Conservation (phyloP, 2,113 vertebrate genomes). For the Notarius lentiginosus region DNA sequence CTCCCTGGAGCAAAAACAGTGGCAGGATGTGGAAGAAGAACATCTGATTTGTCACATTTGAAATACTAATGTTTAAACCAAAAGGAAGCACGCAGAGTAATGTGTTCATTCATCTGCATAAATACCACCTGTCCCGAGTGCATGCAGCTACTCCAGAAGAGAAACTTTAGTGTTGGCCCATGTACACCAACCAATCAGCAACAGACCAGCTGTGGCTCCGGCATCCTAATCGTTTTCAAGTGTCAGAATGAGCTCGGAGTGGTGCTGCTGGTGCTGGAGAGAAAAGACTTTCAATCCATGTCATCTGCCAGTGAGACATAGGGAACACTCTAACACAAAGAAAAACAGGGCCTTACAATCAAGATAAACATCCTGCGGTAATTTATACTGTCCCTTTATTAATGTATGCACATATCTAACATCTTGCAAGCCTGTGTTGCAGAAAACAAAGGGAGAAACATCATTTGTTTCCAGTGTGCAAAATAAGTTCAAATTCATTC, state of each 20-base stretch:
- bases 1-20: slow-evolving; percentile 58
- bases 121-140: slow-evolving; percentile 96
- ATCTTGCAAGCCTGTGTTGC: slow-evolving; percentile 30
- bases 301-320: slow-evolving; percentile 72
- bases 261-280: slow-evolving; percentile 66
- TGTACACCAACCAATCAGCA: slow-evolving; percentile 70
- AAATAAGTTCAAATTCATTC: neutral
- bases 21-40: slow-evolving; percentile 88
- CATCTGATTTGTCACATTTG: slow-evolving; percentile 99
- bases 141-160: slow-evolving; percentile 88
- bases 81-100: slow-evolving; percentile 97
- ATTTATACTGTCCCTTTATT: slow-evolving; percentile 78
- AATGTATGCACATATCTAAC: slow-evolving; percentile 66
- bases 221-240: slow-evolving; percentile 72
- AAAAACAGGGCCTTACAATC: slow-evolving; percentile 69
- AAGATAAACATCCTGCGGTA: slow-evolving; percentile 73
- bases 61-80: slow-evolving; percentile 99
- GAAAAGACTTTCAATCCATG: slow-evolving; percentile 75
- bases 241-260: slow-evolving; percentile 72
- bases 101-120: slow-evolving; percentile 99
- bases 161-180: slow-evolving; percentile 81
- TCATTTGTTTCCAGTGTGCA: neutral
- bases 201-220: slow-evolving; percentile 72
- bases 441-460: neutral
- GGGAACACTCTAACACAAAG: slow-evolving; percentile 71